Evolutionary conservation across 1,140 invertebrate species (phyloP).

Genomic region (Pteromalus puparum): DNA sequence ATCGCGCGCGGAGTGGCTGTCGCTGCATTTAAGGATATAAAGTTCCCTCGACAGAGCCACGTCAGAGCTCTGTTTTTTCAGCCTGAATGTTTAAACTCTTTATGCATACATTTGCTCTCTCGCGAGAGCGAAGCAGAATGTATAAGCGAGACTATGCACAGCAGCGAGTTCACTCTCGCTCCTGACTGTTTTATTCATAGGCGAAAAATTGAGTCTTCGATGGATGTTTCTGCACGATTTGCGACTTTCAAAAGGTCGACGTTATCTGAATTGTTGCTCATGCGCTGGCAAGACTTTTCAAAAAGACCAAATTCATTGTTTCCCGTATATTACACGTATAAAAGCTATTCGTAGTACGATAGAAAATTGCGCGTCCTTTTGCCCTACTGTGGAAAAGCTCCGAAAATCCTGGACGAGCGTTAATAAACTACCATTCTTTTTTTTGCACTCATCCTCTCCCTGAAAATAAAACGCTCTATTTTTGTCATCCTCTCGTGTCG

Average conservation of each 20-base stretch:
- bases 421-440: background rate
- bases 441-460: no score
- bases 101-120: conserved; percentile 18
- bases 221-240: conserved; percentile 12
- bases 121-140: background rate
- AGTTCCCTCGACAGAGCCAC: background rate
- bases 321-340: background rate
- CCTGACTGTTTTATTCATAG: conserved; percentile 35
- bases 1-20: conserved; percentile 1
- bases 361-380: no score
- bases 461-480: background rate
- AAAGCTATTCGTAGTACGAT: no score
- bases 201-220: conserved; percentile 21
- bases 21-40: conserved; percentile 13
- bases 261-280: no score
- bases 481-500: background rate
- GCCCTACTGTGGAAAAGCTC: no score
- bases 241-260: background rate
- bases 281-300: background rate
- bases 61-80: background rate
- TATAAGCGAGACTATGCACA: background rate
- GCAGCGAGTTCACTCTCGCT: no score
- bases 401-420: background rate
- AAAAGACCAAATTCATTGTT: background rate
- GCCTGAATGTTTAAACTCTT: conserved; percentile 30